Conservation (phyloP, 2,113 vertebrate species). For the Spilogale gracilis region DNA sequence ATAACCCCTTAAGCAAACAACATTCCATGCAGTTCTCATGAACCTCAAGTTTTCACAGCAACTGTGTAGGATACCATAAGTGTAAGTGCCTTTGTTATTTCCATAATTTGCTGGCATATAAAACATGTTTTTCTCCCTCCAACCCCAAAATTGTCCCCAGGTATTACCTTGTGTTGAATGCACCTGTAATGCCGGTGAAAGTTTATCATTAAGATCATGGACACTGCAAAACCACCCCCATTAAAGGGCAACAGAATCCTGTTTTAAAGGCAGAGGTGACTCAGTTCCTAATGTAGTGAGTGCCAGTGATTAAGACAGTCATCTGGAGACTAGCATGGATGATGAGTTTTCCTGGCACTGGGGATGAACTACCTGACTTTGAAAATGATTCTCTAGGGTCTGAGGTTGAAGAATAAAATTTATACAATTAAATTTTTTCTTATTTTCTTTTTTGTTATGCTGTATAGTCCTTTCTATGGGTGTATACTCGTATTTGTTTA, state of each 20-base stretch:
- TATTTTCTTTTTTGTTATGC: background rate
- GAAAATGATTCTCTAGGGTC: background rate
- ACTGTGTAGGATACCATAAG: background rate
- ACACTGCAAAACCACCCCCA: background rate
- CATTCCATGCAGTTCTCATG: background rate
- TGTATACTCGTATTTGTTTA: background rate
- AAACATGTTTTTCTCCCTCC: background rate
- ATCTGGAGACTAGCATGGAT: background rate
- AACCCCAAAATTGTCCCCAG: background rate
- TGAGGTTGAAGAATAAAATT: slow-evolving; percentile 20
- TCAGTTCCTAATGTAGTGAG: background rate
- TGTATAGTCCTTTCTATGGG: background rate
- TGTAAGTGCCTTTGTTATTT: slow-evolving; percentile 22
- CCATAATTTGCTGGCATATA: background rate
- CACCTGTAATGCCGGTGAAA: background rate
- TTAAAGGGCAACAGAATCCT: background rate
- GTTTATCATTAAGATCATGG: background rate
- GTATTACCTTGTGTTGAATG: background rate
- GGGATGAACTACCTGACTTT: background rate
- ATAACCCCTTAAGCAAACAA: background rate
- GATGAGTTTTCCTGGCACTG: slow-evolving; percentile 11
- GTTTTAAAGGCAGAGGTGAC: background rate
- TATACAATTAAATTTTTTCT: slow-evolving; percentile 2
- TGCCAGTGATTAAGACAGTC: background rate
- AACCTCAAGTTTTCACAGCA: background rate